phyloP scores from a whole-genome alignment of 2,113 vertebrate genomes.

The Octodon degus region DNA sequence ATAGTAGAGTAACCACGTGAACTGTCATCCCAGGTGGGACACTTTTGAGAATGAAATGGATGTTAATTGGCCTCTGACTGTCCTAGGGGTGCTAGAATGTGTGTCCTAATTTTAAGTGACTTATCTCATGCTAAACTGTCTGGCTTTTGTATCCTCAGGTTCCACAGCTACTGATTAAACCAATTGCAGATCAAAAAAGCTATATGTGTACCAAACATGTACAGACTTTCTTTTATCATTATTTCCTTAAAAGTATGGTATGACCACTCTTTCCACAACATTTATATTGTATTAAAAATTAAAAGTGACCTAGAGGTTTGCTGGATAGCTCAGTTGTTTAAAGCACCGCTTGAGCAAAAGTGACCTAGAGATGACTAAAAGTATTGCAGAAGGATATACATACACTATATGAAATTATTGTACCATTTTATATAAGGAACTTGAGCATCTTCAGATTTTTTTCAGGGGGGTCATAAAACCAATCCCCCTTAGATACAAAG shows the following conservation, averaged over 20 bases:
- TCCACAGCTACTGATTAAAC: neutral
- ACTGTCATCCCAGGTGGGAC: neutral
- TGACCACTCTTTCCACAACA: neutral
- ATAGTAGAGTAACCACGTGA: neutral
- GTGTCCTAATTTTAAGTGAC: neutral
- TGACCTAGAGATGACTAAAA: neutral
- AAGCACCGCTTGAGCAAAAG: too few relatives aligned
- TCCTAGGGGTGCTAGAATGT: rapidly evolving
- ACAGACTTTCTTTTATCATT: neutral
- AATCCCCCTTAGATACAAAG: neutral
- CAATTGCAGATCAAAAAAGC: neutral
- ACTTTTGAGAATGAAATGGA: neutral
- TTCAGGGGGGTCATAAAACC: neutral
- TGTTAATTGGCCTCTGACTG: too few relatives aligned
- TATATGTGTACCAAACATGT: neutral
- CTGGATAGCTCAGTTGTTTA: too few relatives aligned
- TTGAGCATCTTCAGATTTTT: neutral
- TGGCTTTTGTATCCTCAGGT: neutral
- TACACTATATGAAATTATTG: neutral
- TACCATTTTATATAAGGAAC: neutral
- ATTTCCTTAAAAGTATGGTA: neutral
- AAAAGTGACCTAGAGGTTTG: neutral
- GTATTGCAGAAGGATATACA: too few relatives aligned
- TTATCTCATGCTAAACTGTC: neutral
- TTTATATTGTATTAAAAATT: neutral